Evolutionary conservation across 1,140 invertebrate genomes (phyloP), one percentile per base, ranked within the genome.

Genomic region (Oryzaephilus surinamensis): DNA sequence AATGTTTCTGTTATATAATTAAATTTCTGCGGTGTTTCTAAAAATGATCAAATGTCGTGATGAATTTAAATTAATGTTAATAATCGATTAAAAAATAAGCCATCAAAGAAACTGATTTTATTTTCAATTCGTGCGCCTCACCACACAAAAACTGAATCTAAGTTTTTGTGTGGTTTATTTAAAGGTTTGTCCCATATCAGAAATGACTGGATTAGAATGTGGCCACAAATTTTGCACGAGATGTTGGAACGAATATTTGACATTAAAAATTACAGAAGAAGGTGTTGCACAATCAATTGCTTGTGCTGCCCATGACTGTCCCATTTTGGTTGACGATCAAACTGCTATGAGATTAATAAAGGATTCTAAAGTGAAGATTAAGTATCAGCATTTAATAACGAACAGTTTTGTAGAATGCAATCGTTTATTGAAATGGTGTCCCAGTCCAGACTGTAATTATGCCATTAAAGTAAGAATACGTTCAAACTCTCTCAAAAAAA

Each of bases 381-480:
- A 77, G 52, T 84, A 81, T 61, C 79, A 81, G 48, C 77, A 81
- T 57, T 63, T 82, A 33, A 79, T 84, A 37, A 78, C 79, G 7
- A 84, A 83, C 60, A 81, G 76, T 60, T 85, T 82, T 70, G 79
- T 85, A 33, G 74, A 78, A 72, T 81, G 78, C 57, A 83, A 84
- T 61, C 62, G 74, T 27, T 57, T 79, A 38, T 61, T 84, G 46
- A 64, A 75, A 26, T 84, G 79, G 78, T 85, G 82, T 59, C 81
- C 83, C 12, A 74, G 71, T 39, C 72, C 77, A 1, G 78, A 81
- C 58, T 85, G 82, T 60, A 74, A 69, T 32, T 71, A 76, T 62
- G 79, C 72, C 18, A 64, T 84, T 27, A 77, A 78, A 63, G 79
- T 81, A 34, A 35, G n/a, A 17, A 23, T 23, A 12, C 10, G 10